Base-by-base conservation (phyloP, 2,888 invertebrate genomes). In the Himalopsyche tibetana region DNA sequence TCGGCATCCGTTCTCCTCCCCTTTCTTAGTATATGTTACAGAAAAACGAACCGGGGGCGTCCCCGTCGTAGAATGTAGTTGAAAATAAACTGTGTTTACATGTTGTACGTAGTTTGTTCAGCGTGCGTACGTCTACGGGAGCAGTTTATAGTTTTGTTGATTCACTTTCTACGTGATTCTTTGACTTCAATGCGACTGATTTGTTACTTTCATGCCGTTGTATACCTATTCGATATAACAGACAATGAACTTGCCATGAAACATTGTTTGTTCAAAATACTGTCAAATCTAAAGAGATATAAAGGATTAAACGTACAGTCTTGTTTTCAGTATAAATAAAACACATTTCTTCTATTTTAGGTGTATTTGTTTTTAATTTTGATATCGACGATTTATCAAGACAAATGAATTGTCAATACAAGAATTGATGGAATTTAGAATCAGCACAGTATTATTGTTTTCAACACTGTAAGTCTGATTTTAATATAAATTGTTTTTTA, bases 51-150 rank as follows among this genome's bases (percentile, higher is more conserved):
- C 19, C 36, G 74, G 38, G 74, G 74, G 74, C 74, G 74, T 19
- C 74, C 15, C 28, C 74, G 38, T 15, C 74, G 74, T 74, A 74
- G 74, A 74, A 36, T 74, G 74, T 74, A 74, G 74, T 74, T 74
- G 74, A 74, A 74, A 74, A 74, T 74, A 74, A 74, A 74, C 74
- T 74, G 74, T 74, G 74, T 74, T 74, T 74, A 74, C 74, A 74
- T 74, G 74, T 74, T 74, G 74, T 74, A 74, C 74, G 74, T 74
- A 74, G 74, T 74, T 74, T 74, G 74, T 74, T 74, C 36, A 15
- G 74, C 15, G 36, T 74, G 74, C 74, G 74, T 74, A 74, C 74
- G 36, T 74, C 36, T 74, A 74, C 36, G 36, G 36, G 74, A 74
- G 74, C 74, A 74, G 74, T 74, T 74, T 74, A 74, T 74, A 74